These are phyloP conservation scores for Acronicta leporina DNA, from an alignment of 2,888 invertebrate genomes.

Conservation along the genomic window DNA sequence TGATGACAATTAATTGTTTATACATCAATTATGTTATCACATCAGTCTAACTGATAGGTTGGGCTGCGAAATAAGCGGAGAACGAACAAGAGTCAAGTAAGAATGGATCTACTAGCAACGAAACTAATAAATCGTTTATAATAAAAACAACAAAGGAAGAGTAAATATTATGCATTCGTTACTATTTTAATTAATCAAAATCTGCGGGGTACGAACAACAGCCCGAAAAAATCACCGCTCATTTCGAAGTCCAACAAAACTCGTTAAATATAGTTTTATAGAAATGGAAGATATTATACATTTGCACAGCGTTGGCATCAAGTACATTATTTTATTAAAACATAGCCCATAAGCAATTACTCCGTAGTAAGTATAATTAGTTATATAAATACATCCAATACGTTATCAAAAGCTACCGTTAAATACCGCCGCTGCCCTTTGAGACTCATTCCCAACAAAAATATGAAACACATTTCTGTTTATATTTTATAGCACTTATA, in stretches of 20 bases:
- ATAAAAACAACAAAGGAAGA: too few species aligned
- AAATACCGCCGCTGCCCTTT: conserved; percentile 44
- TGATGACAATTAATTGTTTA: neutral
- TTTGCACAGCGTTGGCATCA: conserved; percentile 48
- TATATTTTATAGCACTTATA: conserved; percentile 25
- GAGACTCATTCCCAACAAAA: conserved; percentile 40
- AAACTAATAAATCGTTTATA: neutral
- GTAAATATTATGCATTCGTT: too few species aligned
- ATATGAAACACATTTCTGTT: conserved; percentile 26
- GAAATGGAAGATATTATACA: conserved; percentile 47
- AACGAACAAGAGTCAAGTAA: neutral
- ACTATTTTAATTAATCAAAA: too few species aligned
- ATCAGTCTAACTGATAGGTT: conserved; percentile 36
- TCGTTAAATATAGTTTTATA: conserved; percentile 29
- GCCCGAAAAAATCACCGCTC: neutral
- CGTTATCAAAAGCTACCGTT: conserved; percentile 65
- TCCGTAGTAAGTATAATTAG: conserved; percentile 29
- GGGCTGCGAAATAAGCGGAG: conserved; percentile 19
- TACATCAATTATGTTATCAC: conserved; percentile 21
- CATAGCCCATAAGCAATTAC: conserved; percentile 44
- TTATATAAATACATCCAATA: conserved; percentile 49
- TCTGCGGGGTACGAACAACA: too few species aligned
- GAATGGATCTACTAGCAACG: neutral
- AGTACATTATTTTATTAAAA: conserved; percentile 39
- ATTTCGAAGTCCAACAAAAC: conserved; percentile 27